Percentiles rank a stretch among this genome's conserved stretches.
phyloP scores from a whole-genome alignment of 64 coral and sea anemone genomes.

The Trachythela sp. region DNA sequence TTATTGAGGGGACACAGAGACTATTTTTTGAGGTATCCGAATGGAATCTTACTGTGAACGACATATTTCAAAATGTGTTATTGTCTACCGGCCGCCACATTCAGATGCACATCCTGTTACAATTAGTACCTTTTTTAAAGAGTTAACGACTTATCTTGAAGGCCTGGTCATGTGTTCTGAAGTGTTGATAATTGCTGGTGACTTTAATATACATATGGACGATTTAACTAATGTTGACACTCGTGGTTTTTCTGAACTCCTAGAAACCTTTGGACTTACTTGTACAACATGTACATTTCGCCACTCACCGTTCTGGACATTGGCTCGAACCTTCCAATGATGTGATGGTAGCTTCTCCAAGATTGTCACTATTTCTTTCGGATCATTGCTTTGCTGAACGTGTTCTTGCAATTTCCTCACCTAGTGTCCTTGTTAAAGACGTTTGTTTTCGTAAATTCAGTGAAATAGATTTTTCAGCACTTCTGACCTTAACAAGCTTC shows the following conservation, averaged over 20 bases:
- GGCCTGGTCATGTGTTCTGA: slow-evolving; percentile 25
- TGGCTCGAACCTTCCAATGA: too few species aligned
- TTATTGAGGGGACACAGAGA: background rate
- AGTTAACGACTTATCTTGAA: slow-evolving; percentile 25
- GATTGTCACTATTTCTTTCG: slow-evolving; percentile 17
- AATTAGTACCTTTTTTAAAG: slow-evolving; percentile 30
- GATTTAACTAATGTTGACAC: slow-evolving; percentile 13
- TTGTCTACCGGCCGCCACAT: background rate
- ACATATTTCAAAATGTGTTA: background rate
- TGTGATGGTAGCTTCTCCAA: background rate
- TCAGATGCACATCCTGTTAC: background rate
- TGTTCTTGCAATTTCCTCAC: slow-evolving; percentile 21
- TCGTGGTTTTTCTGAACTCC: slow-evolving; percentile 7
- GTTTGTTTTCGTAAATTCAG: slow-evolving; percentile 40
- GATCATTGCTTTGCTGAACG: slow-evolving; percentile 37
- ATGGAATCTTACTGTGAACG: background rate
- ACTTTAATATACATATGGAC: background rate
- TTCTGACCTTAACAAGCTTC: slow-evolving; percentile 2
- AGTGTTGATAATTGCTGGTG: slow-evolving; percentile 18
- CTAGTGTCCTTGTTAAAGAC: background rate
- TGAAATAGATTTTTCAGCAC: slow-evolving; percentile 18
- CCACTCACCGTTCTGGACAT: too few species aligned
- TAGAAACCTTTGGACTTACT: background rate
- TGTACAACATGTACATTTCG: too few species aligned
- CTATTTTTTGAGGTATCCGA: background rate